These are phyloP conservation scores for Dasypogon diadema DNA, from an alignment of 2,888 invertebrate genomes.

Conservation along the genomic window DNA sequence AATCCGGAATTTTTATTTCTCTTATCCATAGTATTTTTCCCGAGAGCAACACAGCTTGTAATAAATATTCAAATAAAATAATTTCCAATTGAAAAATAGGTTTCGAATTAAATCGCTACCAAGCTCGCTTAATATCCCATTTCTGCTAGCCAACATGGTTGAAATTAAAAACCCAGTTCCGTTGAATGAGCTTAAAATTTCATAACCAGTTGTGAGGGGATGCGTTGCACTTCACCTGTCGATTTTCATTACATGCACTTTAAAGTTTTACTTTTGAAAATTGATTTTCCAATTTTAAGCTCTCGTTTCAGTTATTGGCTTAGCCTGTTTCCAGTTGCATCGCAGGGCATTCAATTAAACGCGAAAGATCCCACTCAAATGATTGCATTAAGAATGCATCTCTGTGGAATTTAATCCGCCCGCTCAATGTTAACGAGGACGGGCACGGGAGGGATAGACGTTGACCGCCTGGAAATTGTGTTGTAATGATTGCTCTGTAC, in stretches of 20 bases:
- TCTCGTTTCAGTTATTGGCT: constrained; percentile 8
- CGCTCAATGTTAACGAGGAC: constrained; percentile 15
- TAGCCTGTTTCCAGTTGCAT: constrained; percentile 24
- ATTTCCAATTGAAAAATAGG: not conserved
- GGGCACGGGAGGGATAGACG: not conserved
- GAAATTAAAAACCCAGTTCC: constrained; percentile 30
- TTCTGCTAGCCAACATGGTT: not conserved
- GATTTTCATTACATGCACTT: not conserved
- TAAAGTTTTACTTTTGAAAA: constrained; percentile 31
- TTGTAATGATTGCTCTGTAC: constrained; percentile 1
- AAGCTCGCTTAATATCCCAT: not conserved
- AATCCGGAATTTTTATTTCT: too few species aligned
- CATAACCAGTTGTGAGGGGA: not conserved
- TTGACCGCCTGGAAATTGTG: not conserved
- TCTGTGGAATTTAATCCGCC: constrained; percentile 42
- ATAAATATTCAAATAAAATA: too few species aligned
- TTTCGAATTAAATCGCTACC: not conserved
- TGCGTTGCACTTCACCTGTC: not conserved
- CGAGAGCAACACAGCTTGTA: too few species aligned
- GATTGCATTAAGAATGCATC: constrained; percentile 35
- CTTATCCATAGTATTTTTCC: too few species aligned
- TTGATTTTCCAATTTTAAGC: constrained; percentile 33
- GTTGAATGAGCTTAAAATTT: constrained; percentile 11
- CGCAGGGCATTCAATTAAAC: constrained; percentile 35
- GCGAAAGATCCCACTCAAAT: constrained; percentile 34